Percentiles rank a stretch among this genome's conserved stretches.
Evolutionary conservation across 53 echinoderm and acorn worm genomes (phyloP).

Genomic region (Paracentrotus lividus): DNA sequence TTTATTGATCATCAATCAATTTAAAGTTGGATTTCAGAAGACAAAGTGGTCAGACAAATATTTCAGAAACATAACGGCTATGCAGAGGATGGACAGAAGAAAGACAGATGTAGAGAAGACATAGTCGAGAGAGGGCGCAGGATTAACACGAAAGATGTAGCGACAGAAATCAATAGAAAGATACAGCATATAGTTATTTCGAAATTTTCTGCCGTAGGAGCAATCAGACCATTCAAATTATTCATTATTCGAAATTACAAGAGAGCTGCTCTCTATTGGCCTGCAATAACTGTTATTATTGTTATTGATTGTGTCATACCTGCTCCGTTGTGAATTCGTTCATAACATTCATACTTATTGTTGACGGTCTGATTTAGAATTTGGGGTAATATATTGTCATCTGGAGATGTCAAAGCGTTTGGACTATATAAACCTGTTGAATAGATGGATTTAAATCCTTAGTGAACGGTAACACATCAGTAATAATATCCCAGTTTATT

Average conservation of each 20-base stretch:
- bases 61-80: no score
- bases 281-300: background rate
- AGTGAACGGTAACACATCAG: background rate
- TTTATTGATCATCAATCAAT: no score
- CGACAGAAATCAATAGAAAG: background rate
- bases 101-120: background rate
- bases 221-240: background rate
- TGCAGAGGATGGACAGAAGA: background rate
- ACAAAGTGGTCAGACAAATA: no score
- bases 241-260: background rate
- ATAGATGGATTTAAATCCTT: background rate
- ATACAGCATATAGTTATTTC: background rate
- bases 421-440: constrained; percentile 34
- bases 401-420: background rate
- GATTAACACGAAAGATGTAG: background rate
- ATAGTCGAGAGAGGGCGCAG: background rate
- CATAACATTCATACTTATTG: background rate
- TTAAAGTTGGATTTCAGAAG: no score
- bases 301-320: background rate
- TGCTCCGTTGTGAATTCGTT: background rate
- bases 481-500: background rate
- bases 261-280: background rate
- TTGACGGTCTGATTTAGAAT: background rate
- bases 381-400: background rate
- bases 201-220: background rate